Evolutionary conservation across 2,113 vertebrate genomes (phyloP), one percentile per base, ranked within the genome.

Genomic region (Apodemus sylvaticus): DNA sequence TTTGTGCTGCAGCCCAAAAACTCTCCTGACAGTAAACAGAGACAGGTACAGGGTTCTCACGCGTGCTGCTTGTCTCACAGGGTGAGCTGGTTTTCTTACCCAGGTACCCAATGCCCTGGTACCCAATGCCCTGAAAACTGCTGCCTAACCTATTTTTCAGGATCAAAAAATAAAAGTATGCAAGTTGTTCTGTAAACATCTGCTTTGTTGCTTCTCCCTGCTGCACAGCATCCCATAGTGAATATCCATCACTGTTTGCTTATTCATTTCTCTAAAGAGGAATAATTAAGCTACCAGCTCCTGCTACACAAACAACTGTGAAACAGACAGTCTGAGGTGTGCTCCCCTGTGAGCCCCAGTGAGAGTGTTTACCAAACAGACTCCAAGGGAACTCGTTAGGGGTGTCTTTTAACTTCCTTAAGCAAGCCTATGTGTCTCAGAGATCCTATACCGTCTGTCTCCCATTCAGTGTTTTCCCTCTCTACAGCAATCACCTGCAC

Each of bases 161-260:
- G 55, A 55, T 42, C 51, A 51, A 0, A 48, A 29, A 60, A 55
- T 64, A 85, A 55, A 24, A 11, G 3, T n/a, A 3, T 7, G 0
- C 13, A n/a, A 20, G 26, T 29, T 26, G 45, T 34, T 89, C 90
- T 77, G 4, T 29, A 42, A 85, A 64, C 64, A 20, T 13, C 78
- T 5, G 0, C n/a, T 60, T 71, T 26, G 24, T 31, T 0, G 42
- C 17, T 14, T 81, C 55, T 79, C 53, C 48, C 58, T 6, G 1
- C 7, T 3, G 62, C 19, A 1, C 13, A 0, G 64, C 17, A 11
- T 77, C 58, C 90, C 51, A 2, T 0, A 1, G 79, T 2, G 42
- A 7, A 26, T 6, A 7, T 2, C 48, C 29, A 0, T 29, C 45
- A 2, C 39, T 0, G 5, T 51, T 12, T 48, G 3, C 26, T 62